Base-by-base conservation (phyloP, 2,888 invertebrate genomes). In the Conchocele bisecta region DNA sequence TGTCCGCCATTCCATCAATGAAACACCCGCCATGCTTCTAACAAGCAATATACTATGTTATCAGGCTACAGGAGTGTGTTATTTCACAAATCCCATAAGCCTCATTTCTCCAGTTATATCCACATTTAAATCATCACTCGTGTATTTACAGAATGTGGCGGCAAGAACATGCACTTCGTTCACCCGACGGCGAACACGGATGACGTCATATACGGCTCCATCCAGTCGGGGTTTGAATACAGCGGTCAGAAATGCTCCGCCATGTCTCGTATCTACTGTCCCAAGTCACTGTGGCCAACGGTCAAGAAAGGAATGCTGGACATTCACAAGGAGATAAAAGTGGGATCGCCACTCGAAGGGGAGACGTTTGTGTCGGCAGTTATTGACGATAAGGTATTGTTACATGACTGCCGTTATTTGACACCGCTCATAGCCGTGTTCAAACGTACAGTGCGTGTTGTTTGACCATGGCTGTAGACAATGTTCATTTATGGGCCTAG, bases 111-210 rank as follows among this genome's bases (percentile, higher is more conserved):
- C n/a, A n/a, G n/a, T n/a, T n/a, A n/a, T n/a, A n/a, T n/a, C n/a
- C n/a, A n/a, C n/a, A n/a, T n/a, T n/a, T n/a, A n/a, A n/a, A n/a
- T n/a, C 17, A 11, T 44, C 9, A 17, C 28, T 33, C 20, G 7
- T 7, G 6, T 53, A 24, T 42, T 57, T 60, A 22, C 96, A 70
- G 99, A 99, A 92, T 99, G 98, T 91, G 99, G 99, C 58, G 99
- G 99, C 29, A 99, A 99, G 92, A 99, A 99, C 92, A 99, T 96
- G 91, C 99, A 99, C 91, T 98, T 99, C 87, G 93, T 99, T 29
- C 99, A 99, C 92, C 94, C 96, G 0, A 94, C 96, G 13, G 99
- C 98, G 13, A 95, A 99, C 91, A 92, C 95, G 0, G 93, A 94
- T 24, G 93, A 95, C 9, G 98, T 98, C 3, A 94, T 97, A 0